Percentiles rank a stretch among this genome's conserved stretches.
Conservation (phyloP, 2,113 vertebrate species). For the Danionella cerebrum region DNA sequence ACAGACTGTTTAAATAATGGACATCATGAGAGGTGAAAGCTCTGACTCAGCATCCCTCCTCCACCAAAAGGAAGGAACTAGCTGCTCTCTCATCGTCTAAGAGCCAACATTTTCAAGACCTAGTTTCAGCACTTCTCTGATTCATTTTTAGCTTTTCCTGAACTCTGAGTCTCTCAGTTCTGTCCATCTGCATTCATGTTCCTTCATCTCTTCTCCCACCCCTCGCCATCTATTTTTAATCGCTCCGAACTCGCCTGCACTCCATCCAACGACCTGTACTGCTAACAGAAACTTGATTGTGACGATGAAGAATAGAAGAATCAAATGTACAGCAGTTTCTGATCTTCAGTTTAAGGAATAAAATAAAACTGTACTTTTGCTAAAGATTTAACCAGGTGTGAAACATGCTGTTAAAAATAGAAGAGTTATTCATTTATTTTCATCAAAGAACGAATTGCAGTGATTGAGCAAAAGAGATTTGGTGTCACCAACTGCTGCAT, state of each 20-base stretch:
- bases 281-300: conserved; percentile 58
- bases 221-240: conserved; percentile 36
- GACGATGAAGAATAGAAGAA: conserved; percentile 51
- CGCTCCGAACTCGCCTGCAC: conserved; percentile 34
- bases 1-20: conserved; percentile 64
- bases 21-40: conserved; percentile 35
- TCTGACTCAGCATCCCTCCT: conserved; percentile 55
- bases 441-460: too few relatives aligned
- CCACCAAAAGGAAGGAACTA: neutral
- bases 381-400: too few relatives aligned
- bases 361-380: too few relatives aligned
- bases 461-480: too few relatives aligned
- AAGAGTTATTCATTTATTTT: too few relatives aligned
- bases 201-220: neutral
- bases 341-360: neutral
- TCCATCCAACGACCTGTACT: conserved; percentile 38
- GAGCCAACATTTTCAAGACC: neutral
- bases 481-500: too few relatives aligned
- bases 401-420: too few relatives aligned
- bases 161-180: neutral
- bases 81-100: neutral
- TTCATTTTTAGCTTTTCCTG: neutral
- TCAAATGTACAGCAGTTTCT: conserved; percentile 46
- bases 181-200: neutral
- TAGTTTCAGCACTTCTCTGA: neutral